Conservation (phyloP, 1,140 invertebrate species). For the Lepidurus couesii region DNA sequence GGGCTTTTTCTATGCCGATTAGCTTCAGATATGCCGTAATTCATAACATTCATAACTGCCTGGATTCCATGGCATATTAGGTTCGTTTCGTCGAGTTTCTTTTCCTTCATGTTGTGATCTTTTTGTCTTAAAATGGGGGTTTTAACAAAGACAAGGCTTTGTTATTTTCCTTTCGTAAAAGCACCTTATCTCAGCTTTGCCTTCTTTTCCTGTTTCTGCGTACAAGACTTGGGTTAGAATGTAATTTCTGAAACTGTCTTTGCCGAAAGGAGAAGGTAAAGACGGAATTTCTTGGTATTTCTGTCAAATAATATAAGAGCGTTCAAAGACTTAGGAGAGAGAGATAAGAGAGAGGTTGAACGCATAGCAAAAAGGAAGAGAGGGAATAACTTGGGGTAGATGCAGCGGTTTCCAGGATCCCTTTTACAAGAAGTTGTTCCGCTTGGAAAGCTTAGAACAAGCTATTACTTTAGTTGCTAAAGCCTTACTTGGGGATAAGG, state of each 20-base stretch:
- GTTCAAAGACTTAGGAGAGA: background rate
- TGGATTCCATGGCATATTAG: background rate
- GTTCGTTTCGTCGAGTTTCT: background rate
- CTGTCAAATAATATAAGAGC: conserved; percentile 19
- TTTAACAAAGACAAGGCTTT: conserved; percentile 2
- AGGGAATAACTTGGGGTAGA: background rate
- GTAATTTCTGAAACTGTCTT: background rate
- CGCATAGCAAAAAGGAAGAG: background rate
- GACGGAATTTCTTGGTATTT: conserved; percentile 3
- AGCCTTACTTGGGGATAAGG: background rate
- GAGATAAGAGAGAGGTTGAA: background rate
- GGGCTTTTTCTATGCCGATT: background rate
- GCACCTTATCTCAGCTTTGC: background rate
- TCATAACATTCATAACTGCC: background rate
- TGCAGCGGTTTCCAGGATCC: background rate
- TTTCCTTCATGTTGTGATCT: background rate
- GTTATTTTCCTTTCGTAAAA: background rate
- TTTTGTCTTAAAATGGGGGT: background rate
- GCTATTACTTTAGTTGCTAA: conserved; percentile 15
- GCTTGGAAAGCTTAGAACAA: background rate
- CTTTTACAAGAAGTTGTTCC: conserved; percentile 16
- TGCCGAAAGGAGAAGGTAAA: background rate
- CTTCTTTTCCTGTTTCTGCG: background rate
- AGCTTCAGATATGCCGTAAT: background rate
- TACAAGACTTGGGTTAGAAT: background rate